Base-by-base conservation (phyloP, 2,888 invertebrate species). In the Drosophila sordidula region DNA sequence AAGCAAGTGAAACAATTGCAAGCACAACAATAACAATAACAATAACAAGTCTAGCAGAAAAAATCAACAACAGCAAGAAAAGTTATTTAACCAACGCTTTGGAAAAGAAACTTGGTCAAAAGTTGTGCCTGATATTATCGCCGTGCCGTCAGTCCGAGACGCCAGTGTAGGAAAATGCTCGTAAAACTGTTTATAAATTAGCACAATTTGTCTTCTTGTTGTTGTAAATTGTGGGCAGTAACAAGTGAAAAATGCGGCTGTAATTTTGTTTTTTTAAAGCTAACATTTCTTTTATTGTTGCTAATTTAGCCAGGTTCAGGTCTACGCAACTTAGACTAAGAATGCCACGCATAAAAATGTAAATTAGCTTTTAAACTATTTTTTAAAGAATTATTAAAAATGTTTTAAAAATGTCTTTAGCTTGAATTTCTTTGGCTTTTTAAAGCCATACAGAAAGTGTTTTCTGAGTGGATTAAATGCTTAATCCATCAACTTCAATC, bases 41-140 rank as follows among this genome's bases (percentile, higher is more conserved):
- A 32, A 32, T 32, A 34, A 11, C 34, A 66, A 46, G 56, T 61
- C 52, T 72, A 72, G 61, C 29, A 52, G 57, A 56, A 45, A 56
- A 57, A 55, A 68, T 29, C 56, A 63, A 52, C 65, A 49, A 52
- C 45, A 56, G 46, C 49, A 65, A 39, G 56, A 76, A 80, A 77
- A 54, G 80, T 86, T 81, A 81, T 75, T 86, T 70, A 81, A 81
- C 83, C 64, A 68, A 64, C 56, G 74, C 66, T 55, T 64, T 49
- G 50, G 25, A 57, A 57, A 56, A 77, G 87, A 86, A 77, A 86
- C 81, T 80, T 77, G 86, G 82, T 74, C 86, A 81, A 79, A 66
- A 71, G 56, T 56, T 63, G 57, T 45, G 68, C 62, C 62, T 70
- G 81, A 85, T 81, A 65, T 50, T 82, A 81, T 81, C 80, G 54